Percentiles rank a stretch among this genome's conserved stretches.
Conservation (phyloP, 2,113 vertebrate species). For the Alosa alosa region DNA sequence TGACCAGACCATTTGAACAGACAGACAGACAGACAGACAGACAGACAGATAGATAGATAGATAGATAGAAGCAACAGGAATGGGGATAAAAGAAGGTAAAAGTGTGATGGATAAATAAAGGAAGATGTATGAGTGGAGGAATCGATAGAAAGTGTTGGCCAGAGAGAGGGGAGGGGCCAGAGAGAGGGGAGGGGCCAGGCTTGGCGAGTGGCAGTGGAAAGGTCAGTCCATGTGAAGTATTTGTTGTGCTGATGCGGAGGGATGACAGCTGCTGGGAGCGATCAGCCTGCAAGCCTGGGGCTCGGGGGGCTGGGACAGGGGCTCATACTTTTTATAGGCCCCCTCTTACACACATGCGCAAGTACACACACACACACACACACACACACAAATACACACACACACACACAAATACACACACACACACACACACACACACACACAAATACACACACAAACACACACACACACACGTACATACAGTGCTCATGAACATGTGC, state of each 20-base stretch:
- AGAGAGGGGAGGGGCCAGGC: slow-evolving; percentile 47
- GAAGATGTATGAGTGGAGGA: not conserved
- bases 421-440: not conserved
- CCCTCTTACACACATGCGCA: not conserved
- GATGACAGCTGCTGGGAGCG: slow-evolving; percentile 74
- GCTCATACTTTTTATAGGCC: slow-evolving; percentile 76
- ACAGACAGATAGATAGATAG: not conserved
- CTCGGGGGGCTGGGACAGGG: slow-evolving; percentile 58
- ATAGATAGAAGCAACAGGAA: not conserved
- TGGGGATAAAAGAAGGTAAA: not conserved
- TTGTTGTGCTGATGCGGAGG: slow-evolving; percentile 79
- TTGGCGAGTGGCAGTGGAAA: slow-evolving; percentile 68
- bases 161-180: slow-evolving; percentile 5
- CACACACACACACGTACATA: not conserved
- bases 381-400: not conserved
- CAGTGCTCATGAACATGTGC: too few relatives aligned
- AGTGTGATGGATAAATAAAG: not conserved
- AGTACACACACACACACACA: not conserved
- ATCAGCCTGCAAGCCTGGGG: slow-evolving; percentile 60
- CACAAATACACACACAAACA: not conserved
- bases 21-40: not conserved
- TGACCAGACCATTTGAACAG: not conserved
- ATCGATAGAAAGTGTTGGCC: slow-evolving; percentile 25
- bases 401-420: not conserved
- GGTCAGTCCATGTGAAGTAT: slow-evolving; percentile 76